phyloP scores from a whole-genome alignment of 1,140 invertebrate genomes.

The Nixonia krombeini region DNA sequence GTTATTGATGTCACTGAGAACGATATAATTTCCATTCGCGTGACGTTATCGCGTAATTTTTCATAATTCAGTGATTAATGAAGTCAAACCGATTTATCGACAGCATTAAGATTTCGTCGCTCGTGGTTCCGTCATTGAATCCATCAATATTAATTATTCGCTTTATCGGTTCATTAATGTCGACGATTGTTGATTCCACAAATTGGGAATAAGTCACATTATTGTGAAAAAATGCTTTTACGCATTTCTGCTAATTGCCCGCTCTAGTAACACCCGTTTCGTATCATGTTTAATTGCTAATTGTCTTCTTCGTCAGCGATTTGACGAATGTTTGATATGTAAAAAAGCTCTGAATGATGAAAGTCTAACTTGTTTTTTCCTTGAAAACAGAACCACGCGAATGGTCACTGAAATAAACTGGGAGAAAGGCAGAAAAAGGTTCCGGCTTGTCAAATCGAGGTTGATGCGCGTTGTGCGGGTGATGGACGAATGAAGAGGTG shows the following conservation, averaged over 20 bases:
- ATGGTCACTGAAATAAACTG: too few species aligned
- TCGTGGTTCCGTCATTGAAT: neutral
- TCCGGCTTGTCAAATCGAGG: constrained; percentile 35
- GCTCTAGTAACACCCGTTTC: too few species aligned
- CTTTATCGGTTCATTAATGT: neutral
- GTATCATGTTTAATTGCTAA: too few species aligned
- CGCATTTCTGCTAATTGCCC: too few species aligned
- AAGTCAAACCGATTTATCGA: neutral
- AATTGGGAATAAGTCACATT: neutral
- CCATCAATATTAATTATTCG: constrained; percentile 3
- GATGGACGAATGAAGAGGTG: constrained; percentile 40
- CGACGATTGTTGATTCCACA: neutral
- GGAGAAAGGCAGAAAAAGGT: too few species aligned
- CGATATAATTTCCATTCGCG: constrained; percentile 2
- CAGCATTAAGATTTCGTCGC: constrained; percentile 2
- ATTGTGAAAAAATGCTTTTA: too few species aligned
- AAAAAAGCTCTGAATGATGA: too few species aligned
- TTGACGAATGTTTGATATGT: too few species aligned
- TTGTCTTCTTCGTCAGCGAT: too few species aligned
- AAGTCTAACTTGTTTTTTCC: too few species aligned
- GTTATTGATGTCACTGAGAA: constrained; percentile 1
- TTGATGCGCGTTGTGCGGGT: constrained; percentile 38
- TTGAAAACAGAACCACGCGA: too few species aligned
- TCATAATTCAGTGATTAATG: neutral
- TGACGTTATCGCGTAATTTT: constrained; percentile 2